Conservation (phyloP, 2,888 invertebrate genomes). For the Parelbella ahira region DNA sequence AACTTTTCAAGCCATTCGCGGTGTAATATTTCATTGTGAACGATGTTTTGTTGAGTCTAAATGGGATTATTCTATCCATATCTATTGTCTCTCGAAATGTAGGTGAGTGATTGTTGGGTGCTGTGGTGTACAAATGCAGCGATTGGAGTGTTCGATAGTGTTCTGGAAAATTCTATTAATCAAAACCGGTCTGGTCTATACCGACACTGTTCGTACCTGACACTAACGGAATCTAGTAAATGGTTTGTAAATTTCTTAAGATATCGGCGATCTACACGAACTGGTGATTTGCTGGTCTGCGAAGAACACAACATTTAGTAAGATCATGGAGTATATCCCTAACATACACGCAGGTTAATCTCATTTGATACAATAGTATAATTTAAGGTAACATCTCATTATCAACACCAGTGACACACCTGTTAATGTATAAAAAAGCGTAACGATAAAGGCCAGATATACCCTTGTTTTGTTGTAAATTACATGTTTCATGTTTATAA, state of each 20-base stretch:
- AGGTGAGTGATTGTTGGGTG: no score
- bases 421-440: no score
- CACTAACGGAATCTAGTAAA: slow-evolving; percentile 20
- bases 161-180: slow-evolving; percentile 17
- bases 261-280: slow-evolving; percentile 15
- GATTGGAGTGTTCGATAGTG: no score
- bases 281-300: slow-evolving; percentile 7
- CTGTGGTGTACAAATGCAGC: no score
- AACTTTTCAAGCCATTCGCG: slow-evolving; percentile 4
- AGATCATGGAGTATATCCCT: slow-evolving; percentile 6
- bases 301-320: slow-evolving; percentile 12
- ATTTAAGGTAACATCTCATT: no score
- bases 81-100: slow-evolving; percentile 8
- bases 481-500: slow-evolving; percentile 7
- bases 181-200: slow-evolving; percentile 31
- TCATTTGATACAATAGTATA: slow-evolving; percentile 17
- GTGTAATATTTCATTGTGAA: slow-evolving; percentile 10
- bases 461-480: slow-evolving; percentile 4
- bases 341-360: slow-evolving; percentile 13
- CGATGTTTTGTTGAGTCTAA: slow-evolving; percentile 3
- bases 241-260: slow-evolving; percentile 21
- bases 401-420: slow-evolving; percentile 10
- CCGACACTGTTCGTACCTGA: slow-evolving; percentile 23
- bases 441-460: no score
- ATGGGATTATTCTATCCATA: slow-evolving; percentile 5